Conservation (phyloP, 2,888 invertebrate genomes). For the Agrochola lota region DNA sequence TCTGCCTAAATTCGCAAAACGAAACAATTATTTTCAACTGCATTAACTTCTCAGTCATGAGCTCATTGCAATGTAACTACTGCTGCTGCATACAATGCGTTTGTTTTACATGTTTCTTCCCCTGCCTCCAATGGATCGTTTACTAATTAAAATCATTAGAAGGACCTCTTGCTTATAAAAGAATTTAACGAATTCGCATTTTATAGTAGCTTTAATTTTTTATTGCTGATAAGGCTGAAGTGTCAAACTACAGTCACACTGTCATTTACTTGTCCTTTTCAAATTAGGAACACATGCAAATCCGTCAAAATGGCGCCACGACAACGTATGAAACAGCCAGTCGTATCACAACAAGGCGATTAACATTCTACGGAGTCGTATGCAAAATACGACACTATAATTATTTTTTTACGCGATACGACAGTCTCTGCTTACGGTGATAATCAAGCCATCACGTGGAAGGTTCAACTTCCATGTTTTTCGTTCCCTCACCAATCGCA, state of each 20-base stretch:
- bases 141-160: conserved; percentile 44
- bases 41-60: conserved; percentile 4
- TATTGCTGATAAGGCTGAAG: neutral
- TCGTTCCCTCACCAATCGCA: conserved; percentile 51
- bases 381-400: conserved; percentile 62
- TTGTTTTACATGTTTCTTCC: conserved; percentile 31
- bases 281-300: conserved; percentile 43
- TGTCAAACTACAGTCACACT: conserved; percentile 37
- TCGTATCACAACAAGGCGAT: conserved; percentile 73
- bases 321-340: conserved; percentile 42
- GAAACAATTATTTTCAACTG: neutral
- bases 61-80: conserved; percentile 8
- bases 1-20: too few species aligned
- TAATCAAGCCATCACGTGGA: conserved; percentile 55
- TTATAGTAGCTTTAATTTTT: conserved; percentile 13
- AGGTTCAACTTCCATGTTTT: conserved; percentile 62
- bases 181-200: neutral
- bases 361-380: conserved; percentile 71
- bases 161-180: conserved; percentile 34
- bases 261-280: conserved; percentile 26
- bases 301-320: conserved; percentile 51
- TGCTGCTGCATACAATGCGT: conserved; percentile 42
- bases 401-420: conserved; percentile 52
- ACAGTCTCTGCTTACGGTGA: conserved; percentile 58
- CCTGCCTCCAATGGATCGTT: conserved; percentile 7